A percentile compares a stretch with the other conserved stretches of the same genome.
phyloP scores from a whole-genome alignment of 2,797 vertebrate species.

The Gila robusta region DNA sequence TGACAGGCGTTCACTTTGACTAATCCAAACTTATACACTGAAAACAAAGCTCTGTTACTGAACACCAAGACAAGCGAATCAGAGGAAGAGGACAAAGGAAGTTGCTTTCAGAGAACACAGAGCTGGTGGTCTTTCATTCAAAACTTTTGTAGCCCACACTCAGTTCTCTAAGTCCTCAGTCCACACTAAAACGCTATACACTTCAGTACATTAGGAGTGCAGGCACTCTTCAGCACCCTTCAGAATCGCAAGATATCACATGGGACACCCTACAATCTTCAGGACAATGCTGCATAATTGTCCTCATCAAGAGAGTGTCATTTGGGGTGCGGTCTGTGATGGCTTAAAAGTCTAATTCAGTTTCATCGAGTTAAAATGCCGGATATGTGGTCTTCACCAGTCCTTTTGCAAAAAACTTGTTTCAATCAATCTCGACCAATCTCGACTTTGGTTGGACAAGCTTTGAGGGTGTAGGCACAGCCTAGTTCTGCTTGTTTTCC shows the following conservation, averaged over 20 bases:
- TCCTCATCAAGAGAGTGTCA: not conserved
- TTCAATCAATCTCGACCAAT: not conserved
- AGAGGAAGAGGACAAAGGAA: not conserved
- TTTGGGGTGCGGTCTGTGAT: too few species aligned
- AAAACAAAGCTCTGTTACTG: not conserved
- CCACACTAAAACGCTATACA: not conserved
- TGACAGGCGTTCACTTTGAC: slow-evolving; percentile 31
- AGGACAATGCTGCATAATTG: not conserved
- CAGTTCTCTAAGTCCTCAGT: not conserved
- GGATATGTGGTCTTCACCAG: not conserved
- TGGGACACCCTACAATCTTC: not conserved
- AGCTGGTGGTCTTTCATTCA: not conserved
- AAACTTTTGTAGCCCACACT: not conserved
- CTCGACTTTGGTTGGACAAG: not conserved
- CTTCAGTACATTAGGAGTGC: not conserved
- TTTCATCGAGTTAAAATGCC: not conserved
- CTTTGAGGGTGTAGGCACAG: not conserved
- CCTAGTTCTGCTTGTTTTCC: slow-evolving; percentile 18
- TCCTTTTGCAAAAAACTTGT: not conserved
- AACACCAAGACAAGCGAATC: not conserved
- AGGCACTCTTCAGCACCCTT: not conserved
- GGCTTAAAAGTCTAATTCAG: not conserved
- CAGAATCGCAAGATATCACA: not conserved
- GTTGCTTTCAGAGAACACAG: not conserved
- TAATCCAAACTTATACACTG: slow-evolving; percentile 21